These are phyloP conservation scores for Pollenia labialis DNA, from an alignment of 2,888 invertebrate species.

Conservation along the genomic window DNA sequence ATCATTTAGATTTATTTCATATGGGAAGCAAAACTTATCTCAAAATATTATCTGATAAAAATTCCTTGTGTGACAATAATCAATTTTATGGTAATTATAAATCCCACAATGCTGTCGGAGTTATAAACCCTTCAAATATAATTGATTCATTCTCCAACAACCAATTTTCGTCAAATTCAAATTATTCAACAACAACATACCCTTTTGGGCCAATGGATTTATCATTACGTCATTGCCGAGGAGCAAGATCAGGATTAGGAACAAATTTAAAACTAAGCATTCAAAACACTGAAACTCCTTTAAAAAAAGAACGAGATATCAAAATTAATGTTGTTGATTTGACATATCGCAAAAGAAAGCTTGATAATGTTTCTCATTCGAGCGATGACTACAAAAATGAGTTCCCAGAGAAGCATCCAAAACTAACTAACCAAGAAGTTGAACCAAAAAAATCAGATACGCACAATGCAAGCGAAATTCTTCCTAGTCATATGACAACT, in stretches of 20 bases:
- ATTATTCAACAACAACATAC: conserved; percentile 73
- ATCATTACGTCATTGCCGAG: conserved; percentile 79
- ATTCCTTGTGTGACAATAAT: conserved; percentile 4
- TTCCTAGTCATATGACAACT: background rate
- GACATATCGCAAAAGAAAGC: conserved; percentile 81
- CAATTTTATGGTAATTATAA: conserved; percentile 27
- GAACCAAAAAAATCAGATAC: conserved; percentile 67
- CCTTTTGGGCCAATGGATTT: conserved; percentile 80
- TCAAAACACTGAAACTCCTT: background rate
- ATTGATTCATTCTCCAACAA: conserved; percentile 26
- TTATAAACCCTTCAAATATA: conserved; percentile 40
- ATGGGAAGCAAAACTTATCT: conserved; percentile 17
- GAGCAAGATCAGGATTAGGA: conserved; percentile 35
- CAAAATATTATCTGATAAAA: conserved; percentile 30
- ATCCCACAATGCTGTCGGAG: background rate
- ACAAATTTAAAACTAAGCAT: background rate
- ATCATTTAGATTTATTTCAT: conserved; percentile 53
- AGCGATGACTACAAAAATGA: conserved; percentile 40
- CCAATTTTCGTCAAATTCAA: conserved; percentile 42
- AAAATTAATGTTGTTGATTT: conserved; percentile 78
- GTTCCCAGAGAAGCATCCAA: conserved; percentile 79
- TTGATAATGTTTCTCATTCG: conserved; percentile 59
- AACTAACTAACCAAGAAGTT: conserved; percentile 66
- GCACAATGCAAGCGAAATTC: conserved; percentile 1
- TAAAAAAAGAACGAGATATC: conserved; percentile 57